These are phyloP conservation scores for Penelope pileata DNA, from an alignment of 2,113 vertebrate species.

Conservation along the genomic window DNA sequence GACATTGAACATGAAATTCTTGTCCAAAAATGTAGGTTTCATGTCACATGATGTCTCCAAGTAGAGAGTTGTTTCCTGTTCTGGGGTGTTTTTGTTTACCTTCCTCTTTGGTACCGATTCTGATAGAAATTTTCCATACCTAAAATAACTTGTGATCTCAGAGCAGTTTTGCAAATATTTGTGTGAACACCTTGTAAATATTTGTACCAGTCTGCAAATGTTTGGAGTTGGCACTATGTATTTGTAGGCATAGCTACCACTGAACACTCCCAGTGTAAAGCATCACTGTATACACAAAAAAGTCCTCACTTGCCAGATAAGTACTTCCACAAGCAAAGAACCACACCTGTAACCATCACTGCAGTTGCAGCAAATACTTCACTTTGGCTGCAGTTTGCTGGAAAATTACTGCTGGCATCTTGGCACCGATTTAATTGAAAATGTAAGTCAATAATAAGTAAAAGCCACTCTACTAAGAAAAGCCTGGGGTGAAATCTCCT, in stretches of 20 bases:
- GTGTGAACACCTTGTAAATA: neutral
- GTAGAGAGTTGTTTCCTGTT: neutral
- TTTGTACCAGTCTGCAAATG: neutral
- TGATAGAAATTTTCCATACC: neutral
- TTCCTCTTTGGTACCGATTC: neutral
- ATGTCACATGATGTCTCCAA: neutral
- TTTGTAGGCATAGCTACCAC: neutral
- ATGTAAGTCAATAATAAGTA: neutral
- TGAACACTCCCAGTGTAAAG: neutral
- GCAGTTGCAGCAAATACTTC: neutral
- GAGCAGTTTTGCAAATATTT: neutral
- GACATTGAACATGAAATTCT: neutral
- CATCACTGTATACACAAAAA: neutral
- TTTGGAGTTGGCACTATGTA: neutral
- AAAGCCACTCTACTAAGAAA: neutral
- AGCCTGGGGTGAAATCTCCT: neutral
- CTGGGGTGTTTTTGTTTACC: neutral
- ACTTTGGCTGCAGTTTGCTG: neutral
- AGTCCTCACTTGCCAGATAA: rapidly evolving
- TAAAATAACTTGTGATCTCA: neutral
- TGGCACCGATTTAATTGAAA: neutral
- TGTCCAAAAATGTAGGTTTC: neutral
- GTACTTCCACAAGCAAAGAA: neutral
- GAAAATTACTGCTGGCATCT: neutral
- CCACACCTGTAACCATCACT: neutral